Base-by-base conservation (phyloP, 2,888 invertebrate species). In the Subacronicta megacephala region DNA sequence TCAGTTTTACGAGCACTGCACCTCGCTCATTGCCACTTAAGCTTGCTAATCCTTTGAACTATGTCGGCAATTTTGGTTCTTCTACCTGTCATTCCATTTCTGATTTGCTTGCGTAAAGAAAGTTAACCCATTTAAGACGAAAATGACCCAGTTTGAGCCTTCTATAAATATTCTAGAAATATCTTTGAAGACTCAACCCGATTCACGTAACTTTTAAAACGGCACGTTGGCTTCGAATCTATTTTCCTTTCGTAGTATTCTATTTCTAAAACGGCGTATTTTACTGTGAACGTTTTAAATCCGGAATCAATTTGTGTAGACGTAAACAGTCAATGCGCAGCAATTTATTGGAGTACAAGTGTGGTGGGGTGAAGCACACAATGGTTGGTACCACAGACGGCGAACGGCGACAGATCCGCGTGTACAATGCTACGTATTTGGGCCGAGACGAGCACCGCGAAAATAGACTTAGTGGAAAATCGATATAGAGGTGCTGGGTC, bases 391-490 rank as follows among this genome's bases (percentile, higher is more conserved):
- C 36, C 52, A 43, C 47, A 51, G 62, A 52, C 23, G 56, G 31
- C 47, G 61, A 58, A 64, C 56, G 62, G 47, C 66, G 60, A 66
- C 72, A 67, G 62, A 69, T 74, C 66, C 72, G 62, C 63, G 62
- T 66, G 65, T 71, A 87, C 83, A 87, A 88, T 85, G 72, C 74
- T 68, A 63, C 80, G 83, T 80, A 85, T 89, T 88, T 80, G 83
- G 81, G 77, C 74, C 84, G 76, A 80, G 81, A 73, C 63, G 75
- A 78, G 72, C 67, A 75, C 82, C 82, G 81, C 86, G 82, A 83
- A 87, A 87, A 90, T 87, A 88, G 85, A 85, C 84, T 87, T 85
- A 81, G 78, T 72, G 79, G 73, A 88, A 90, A 89, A 90, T 90
- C 90, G 84, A 89, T 90, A 82, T 59, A 58, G 71, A 81, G 81